Percentiles rank a stretch among this genome's conserved stretches.
Conservation (phyloP, 2,888 invertebrate species). For the Thereva unica region DNA sequence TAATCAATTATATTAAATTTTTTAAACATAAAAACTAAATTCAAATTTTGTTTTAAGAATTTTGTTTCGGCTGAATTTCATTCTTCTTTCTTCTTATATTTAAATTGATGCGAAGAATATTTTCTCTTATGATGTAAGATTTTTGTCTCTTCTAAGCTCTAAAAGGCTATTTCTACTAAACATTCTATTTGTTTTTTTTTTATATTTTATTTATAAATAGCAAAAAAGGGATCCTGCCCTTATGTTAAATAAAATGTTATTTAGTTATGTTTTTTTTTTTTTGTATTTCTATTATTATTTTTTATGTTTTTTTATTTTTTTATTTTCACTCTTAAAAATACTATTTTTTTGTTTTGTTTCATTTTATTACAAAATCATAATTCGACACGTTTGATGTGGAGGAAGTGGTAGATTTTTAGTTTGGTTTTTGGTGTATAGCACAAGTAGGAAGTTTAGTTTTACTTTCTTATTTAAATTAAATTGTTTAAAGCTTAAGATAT, state of each 20-base stretch:
- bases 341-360: too few relatives aligned
- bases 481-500: too few relatives aligned
- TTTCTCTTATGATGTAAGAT: conserved; percentile 21
- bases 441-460: too few relatives aligned
- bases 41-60: neutral
- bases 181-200: conserved; percentile 18
- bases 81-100: conserved; percentile 17
- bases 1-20: too few relatives aligned
- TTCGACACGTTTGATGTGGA: too few relatives aligned
- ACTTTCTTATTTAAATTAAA: too few relatives aligned
- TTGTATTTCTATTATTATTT: too few relatives aligned
- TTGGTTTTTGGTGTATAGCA: too few relatives aligned
- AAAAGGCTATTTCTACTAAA: conserved; percentile 35
- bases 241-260: conserved; percentile 39
- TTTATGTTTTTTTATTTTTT: too few relatives aligned
- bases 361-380: too few relatives aligned
- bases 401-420: too few relatives aligned
- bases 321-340: too few relatives aligned
- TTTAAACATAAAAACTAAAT: neutral
- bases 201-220: conserved; percentile 39
- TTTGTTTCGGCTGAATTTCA: conserved; percentile 6
- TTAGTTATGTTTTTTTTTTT: conserved; percentile 17
- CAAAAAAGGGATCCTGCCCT: conserved; percentile 43
- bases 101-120: conserved; percentile 23
- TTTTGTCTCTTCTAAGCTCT: conserved; percentile 26